Evolutionary conservation across 2,888 invertebrate species (phyloP), one percentile per base, ranked within the genome.

Genomic region (Diabrotica balteata): DNA sequence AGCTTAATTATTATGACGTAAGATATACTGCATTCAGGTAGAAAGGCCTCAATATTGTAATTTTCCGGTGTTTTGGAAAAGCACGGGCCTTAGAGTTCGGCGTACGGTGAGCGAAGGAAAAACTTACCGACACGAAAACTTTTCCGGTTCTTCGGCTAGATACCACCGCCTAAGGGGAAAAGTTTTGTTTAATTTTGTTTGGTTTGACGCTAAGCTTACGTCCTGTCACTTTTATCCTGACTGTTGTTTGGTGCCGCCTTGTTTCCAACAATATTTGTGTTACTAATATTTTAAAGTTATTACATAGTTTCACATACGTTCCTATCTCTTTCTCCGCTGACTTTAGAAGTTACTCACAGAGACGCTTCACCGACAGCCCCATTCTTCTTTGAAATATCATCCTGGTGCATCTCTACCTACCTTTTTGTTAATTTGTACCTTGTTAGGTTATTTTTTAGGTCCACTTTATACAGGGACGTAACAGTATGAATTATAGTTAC

Each of bases 181-280:
- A 84, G 81, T 84, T 84, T 83, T 82, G 82, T 84, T 84, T 83
- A 84, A 84, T 83, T 84, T 84, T 84, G 84, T 84, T 84, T 83
- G 83, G 83, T 84, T 83, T 84, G 84, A 84, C 83, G 83, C 82
- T 84, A 84, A 84, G 83, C 83, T 82, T 77, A 81, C 81, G 79
- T 82, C 82, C 82, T 84, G 84, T 84, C 84, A 84, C 82, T 84
- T 84, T 84, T 84, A 83, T 84, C 80, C 81, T 80, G 79, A 81
- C 81, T 81, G 77, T 81, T 82, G 81, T 81, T 80, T 80, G 80
- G 80, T 78, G 79, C 80, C 79, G 79, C 79, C 80, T 82, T 82
- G 80, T 82, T 81, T 77, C 77, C 77, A 80, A 82, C 81, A 82
- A 82, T 81, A 81, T 82, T 81, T 78, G 77, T 73, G 75, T 76